Base-by-base conservation (phyloP, 2,113 vertebrate species). In the Phoenicopterus ruber region DNA sequence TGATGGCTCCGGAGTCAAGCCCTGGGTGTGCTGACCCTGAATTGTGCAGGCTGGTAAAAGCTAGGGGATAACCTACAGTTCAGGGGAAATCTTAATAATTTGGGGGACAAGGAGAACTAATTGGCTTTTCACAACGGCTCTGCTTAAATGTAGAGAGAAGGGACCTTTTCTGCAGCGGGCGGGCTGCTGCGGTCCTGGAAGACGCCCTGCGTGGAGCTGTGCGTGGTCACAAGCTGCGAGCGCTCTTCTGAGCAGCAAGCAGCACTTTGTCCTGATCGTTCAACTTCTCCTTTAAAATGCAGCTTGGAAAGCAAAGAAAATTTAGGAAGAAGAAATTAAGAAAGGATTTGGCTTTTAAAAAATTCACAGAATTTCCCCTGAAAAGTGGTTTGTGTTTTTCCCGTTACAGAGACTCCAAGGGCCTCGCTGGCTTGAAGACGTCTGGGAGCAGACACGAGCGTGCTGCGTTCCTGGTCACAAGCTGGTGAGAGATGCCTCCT, bases 161-260 rank as follows among this genome's bases (percentile, higher is more conserved):
- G 15, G 17, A 55, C 9, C 13, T 55, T 10, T 17, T 7, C 22
- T 46, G 49, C 32, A 18, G 4, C 1, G 28, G n/a, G 26, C 1
- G 1, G 26, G 40, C 31, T 72, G 52, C 58, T 62, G 61, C 25
- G 7, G 34, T 9, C 44, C 65, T 44, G n/a, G 52, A 26, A 66
- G 20, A 31, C 47, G 65, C 18, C 25, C 21, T 54, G 21, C 0
- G 1, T 7, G 20, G 12, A 4, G 6, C 22, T 2, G 0, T 36
- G 25, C 42, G 3, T 7, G 18, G 13, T 21, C 46, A 54, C 13
- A 4, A n/a, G 29, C 10, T 40, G 20, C 38, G 13, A 21, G 34
- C 4, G 58, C 29, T 67, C 52, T 54, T 34, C 32, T 34, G 36
- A 72, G 50, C 44, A 79, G 58, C 50, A 38, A 66, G 36, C 52